Conservation (phyloP, 2,888 invertebrate genomes). For the Belgica antarctica region DNA sequence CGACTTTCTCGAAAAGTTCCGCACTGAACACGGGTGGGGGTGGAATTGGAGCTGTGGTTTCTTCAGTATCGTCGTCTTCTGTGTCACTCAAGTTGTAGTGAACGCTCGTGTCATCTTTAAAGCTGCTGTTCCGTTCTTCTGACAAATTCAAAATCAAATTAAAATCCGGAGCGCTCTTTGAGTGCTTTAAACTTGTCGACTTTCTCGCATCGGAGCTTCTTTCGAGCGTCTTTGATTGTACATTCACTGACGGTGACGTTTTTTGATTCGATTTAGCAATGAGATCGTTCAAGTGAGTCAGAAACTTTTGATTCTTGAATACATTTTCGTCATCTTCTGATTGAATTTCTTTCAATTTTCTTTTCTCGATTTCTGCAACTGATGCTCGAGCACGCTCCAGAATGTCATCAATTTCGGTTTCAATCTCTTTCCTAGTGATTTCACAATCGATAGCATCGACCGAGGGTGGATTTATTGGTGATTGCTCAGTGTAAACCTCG, state of each 20-base stretch:
- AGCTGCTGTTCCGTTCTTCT: background rate
- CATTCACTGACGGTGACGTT: background rate
- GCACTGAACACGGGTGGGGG: constrained; percentile 49
- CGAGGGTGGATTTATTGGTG: background rate
- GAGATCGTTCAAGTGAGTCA: constrained; percentile 28
- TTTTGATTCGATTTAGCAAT: constrained; percentile 28
- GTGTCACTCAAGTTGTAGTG: background rate
- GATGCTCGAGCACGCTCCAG: background rate
- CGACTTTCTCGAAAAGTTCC: constrained; percentile 51
- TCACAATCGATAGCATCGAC: background rate
- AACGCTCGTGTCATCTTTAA: background rate
- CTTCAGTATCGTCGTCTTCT: constrained; percentile 20
- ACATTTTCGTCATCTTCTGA: constrained; percentile 14
- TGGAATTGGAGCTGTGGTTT: background rate
- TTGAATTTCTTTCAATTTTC: background rate
- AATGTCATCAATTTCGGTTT: constrained; percentile 19
- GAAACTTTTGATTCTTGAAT: constrained; percentile 33
- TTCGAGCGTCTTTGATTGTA: background rate
- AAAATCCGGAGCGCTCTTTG: constrained; percentile 30
- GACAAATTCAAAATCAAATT: background rate
- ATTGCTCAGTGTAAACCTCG: background rate
- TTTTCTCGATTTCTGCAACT: background rate
- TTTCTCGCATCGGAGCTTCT: background rate
- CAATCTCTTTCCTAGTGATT: background rate
- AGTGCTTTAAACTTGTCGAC: background rate